A percentile compares a stretch with the other conserved stretches of the same genome.
Conservation (phyloP, 2,888 invertebrate species). For the Trilocha varians region DNA sequence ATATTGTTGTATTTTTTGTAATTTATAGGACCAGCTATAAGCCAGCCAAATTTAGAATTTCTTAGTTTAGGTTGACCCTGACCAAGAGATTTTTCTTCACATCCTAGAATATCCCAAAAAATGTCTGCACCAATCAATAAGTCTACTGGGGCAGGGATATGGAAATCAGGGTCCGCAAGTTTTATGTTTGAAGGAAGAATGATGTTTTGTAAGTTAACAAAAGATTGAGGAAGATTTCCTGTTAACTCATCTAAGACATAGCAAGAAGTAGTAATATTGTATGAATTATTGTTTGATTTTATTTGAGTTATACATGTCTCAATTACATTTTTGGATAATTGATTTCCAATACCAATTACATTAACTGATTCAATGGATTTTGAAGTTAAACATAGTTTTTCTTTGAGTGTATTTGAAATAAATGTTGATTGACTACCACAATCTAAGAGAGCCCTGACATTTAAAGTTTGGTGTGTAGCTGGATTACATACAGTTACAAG, state of each 20-base stretch:
- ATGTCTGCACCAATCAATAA: no score
- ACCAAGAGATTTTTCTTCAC: constrained; percentile 4
- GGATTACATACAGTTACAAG: no score
- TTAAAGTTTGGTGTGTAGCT: neutral
- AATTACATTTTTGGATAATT: no score
- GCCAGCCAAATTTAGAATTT: constrained; percentile 11
- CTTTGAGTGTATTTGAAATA: constrained; percentile 4
- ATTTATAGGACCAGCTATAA: constrained; percentile 7
- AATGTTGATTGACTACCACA: neutral
- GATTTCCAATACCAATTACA: neutral
- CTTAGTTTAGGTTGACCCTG: constrained; percentile 5
- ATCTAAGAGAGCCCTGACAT: neutral
- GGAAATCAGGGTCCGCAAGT: neutral
- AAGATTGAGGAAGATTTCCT: no score
- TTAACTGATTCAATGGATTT: no score
- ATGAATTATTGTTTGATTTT: neutral
- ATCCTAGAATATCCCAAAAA: no score
- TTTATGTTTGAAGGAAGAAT: neutral
- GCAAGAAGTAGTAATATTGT: neutral
- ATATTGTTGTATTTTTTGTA: no score
- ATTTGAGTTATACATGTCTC: no score
- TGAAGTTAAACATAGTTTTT: no score
- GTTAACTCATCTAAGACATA: neutral
- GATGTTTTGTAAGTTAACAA: neutral
- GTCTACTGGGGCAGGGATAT: neutral